A percentile compares a stretch with the other conserved stretches of the same genome.
Conservation (phyloP, 2,113 vertebrate genomes). For the human (Homo sapiens) region GRCh38 chr1:187086001-187086500, state of each 20-base stretch:
- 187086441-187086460: background rate
- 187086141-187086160: background rate
- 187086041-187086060: background rate
- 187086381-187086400: background rate
- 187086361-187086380: background rate
- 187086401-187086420: background rate
- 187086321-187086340: background rate
- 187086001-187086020: background rate
- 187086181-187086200: background rate
- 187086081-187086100: background rate
- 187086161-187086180: background rate
- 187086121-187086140: background rate
- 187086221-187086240: background rate
- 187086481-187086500: background rate
- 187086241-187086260: background rate
- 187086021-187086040: background rate
- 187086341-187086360: background rate
- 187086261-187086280: background rate
- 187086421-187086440: background rate
- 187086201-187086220: background rate
- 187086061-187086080: conserved; percentile 8
- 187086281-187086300: conserved; percentile 8
- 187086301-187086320: background rate
- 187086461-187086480: background rate
- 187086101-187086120: background rate